Evolutionary conservation across 2,113 vertebrate species (phyloP).

Genomic region (Heterotilapia buettikoferi): DNA sequence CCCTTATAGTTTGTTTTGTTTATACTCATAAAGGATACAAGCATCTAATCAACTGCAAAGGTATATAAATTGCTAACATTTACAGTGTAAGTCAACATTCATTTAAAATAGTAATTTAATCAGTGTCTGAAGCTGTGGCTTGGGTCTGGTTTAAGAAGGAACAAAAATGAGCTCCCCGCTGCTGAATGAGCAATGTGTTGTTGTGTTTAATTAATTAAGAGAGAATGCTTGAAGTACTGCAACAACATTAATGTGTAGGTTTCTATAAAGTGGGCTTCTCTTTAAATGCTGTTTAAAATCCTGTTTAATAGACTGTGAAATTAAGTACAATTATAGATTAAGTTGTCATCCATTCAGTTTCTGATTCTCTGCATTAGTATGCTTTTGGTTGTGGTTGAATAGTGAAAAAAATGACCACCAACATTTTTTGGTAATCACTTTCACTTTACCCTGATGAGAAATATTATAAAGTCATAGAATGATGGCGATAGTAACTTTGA

Average conservation of each 20-base stretch:
- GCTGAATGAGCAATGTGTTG: background rate
- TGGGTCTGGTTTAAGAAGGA: background rate
- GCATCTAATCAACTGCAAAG: background rate
- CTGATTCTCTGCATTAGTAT: background rate
- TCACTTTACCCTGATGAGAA: background rate
- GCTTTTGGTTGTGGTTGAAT: background rate
- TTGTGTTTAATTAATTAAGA: background rate
- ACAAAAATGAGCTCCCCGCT: slow-evolving; percentile 30
- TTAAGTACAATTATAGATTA: background rate
- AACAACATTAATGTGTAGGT: background rate
- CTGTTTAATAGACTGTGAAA: background rate
- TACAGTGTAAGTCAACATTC: background rate
- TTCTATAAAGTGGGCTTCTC: background rate
- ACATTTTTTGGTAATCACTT: background rate
- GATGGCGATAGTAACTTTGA: background rate
- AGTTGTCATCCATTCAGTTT: background rate
- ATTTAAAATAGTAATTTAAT: background rate
- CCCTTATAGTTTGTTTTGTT: background rate
- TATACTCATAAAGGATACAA: background rate
- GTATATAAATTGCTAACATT: background rate
- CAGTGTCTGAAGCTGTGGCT: background rate
- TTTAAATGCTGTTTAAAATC: background rate
- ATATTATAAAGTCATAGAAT: background rate
- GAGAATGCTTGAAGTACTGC: background rate
- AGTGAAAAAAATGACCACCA: background rate